A percentile compares a stretch with the other conserved stretches of the same genome.
phyloP scores from a whole-genome alignment of 64 coral and sea anemone species.

The Exaiptasia diaphana region DNA sequence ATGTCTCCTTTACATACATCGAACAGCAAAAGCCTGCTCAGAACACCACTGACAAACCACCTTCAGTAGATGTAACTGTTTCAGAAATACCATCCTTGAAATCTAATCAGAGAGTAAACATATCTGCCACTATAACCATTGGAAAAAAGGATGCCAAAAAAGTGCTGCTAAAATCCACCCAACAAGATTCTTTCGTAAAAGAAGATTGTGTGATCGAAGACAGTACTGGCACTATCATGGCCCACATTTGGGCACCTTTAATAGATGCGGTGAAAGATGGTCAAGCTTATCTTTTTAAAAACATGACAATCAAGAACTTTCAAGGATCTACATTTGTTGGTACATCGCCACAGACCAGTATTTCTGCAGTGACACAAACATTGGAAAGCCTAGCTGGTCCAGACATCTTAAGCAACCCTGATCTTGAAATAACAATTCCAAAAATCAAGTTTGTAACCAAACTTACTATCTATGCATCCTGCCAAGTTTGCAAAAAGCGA shows the following conservation, averaged over 20 bases:
- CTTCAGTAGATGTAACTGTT: not conserved
- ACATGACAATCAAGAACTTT: slow-evolving; percentile 30
- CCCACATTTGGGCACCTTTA: slow-evolving; percentile 23
- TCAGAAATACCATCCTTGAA: slow-evolving; percentile 22
- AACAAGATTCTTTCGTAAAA: slow-evolving; percentile 30
- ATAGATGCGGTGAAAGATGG: slow-evolving; percentile 22
- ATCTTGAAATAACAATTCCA: slow-evolving; percentile 8
- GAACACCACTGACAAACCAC: not conserved
- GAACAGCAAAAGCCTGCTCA: slow-evolving; percentile 1
- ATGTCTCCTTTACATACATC: slow-evolving; percentile 14
- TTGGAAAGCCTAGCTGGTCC: slow-evolving; percentile 1
- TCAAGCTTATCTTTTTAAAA: slow-evolving; percentile 17
- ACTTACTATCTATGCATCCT: slow-evolving; percentile 17
- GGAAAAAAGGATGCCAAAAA: slow-evolving; percentile 24
- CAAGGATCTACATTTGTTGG: slow-evolving; percentile 26
- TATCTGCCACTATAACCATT: slow-evolving; percentile 26
- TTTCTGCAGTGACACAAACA: slow-evolving; percentile 3
- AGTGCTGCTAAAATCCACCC: slow-evolving; percentile 26
- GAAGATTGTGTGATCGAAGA: slow-evolving; percentile 51
- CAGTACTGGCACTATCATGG: slow-evolving; percentile 12
- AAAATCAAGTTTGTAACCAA: slow-evolving; percentile 24
- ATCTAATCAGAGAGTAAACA: slow-evolving; percentile 35
- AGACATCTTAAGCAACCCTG: slow-evolving; percentile 25
- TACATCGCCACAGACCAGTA: slow-evolving; percentile 32
- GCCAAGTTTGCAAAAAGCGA: slow-evolving; percentile 34